Conservation (phyloP, 2,113 vertebrate species). For the Pedionomus torquatus region DNA sequence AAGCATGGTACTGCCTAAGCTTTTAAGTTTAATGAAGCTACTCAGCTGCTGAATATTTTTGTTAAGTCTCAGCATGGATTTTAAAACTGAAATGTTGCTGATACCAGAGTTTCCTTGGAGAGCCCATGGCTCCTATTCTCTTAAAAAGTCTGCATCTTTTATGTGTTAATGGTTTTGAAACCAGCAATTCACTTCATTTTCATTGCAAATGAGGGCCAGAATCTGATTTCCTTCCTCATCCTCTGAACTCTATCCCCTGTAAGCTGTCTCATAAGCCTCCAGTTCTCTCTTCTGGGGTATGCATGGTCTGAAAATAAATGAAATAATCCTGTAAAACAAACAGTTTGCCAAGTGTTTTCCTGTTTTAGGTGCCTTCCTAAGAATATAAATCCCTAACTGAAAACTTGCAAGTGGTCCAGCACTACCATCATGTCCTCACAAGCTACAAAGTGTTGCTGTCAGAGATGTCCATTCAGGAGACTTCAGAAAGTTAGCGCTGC, state of each 20-base stretch:
- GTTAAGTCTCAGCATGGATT: slow-evolving; percentile 67
- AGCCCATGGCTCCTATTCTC: slow-evolving; percentile 46
- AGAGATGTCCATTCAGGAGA: not conserved
- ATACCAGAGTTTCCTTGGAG: slow-evolving; percentile 54
- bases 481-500: not conserved
- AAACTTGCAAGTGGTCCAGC: not conserved
- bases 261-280: slow-evolving; percentile 14
- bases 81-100: slow-evolving; percentile 65
- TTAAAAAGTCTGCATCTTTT: slow-evolving; percentile 61
- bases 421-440: not conserved
- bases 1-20: slow-evolving; percentile 44
- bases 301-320: slow-evolving; percentile 9
- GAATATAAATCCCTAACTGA: not conserved
- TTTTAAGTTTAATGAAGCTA: slow-evolving; percentile 75
- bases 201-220: slow-evolving; percentile 47
- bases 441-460: not conserved
- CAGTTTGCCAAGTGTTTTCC: not conserved
- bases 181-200: slow-evolving; percentile 67
- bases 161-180: slow-evolving; percentile 68
- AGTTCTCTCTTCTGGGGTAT: not conserved
- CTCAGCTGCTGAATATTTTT: slow-evolving; percentile 31
- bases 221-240: slow-evolving; percentile 10
- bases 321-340: slow-evolving; percentile 9
- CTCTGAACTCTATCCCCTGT: not conserved
- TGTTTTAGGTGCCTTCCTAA: slow-evolving; percentile 17